Evolutionary conservation across 2,797 vertebrate species (phyloP), one percentile per base, ranked within the genome.

Genomic region (Varecia variegata): DNA sequence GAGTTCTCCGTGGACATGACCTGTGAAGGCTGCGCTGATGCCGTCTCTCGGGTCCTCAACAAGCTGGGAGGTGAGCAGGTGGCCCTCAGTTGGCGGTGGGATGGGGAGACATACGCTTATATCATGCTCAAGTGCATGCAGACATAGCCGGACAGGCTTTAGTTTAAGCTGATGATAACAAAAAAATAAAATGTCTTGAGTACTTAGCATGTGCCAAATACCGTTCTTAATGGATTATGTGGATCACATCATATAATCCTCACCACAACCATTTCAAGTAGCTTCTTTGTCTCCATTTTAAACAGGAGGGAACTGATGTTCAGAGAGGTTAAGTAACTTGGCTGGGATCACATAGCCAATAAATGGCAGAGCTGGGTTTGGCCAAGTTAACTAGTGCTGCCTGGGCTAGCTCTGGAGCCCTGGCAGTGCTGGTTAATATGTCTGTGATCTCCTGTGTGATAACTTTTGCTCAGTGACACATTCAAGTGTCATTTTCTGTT

Each of bases 1-100:
- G 99, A 99, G 98, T 99, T 99, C 97, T 99, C 99, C 3, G 99
- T 99, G 96, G 99, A 99, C 83, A 99, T 99, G 99, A 99, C 99
- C 25, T 99, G 99, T 45, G 99, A 99, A 91, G 99, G 99, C 86
- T 99, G 99, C 40, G 99, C 99, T 13, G 99, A 99, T 0, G 99
- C 99, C 0, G 99, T 99, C 7, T 99, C 98, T 71, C 99, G 99
- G 21, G 98, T 99, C 82, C 99, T 99, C 96, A 99, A 98, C 86
- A 99, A 99, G 96, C 98, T 99, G 94, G 99, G 98, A 98, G 99
- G 99, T 99, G 97, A 99, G 99, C 97, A 67, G 27, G 62, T n/a
- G n/a, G 67, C 45, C 50, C 50, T 38, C 3, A 0, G 1, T 2
- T 38, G 54, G 27, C 25, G 20, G 12, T 2, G 21, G 58, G 12